Conservation (phyloP, 2,888 invertebrate genomes). For the Lochmaea crataegi region DNA sequence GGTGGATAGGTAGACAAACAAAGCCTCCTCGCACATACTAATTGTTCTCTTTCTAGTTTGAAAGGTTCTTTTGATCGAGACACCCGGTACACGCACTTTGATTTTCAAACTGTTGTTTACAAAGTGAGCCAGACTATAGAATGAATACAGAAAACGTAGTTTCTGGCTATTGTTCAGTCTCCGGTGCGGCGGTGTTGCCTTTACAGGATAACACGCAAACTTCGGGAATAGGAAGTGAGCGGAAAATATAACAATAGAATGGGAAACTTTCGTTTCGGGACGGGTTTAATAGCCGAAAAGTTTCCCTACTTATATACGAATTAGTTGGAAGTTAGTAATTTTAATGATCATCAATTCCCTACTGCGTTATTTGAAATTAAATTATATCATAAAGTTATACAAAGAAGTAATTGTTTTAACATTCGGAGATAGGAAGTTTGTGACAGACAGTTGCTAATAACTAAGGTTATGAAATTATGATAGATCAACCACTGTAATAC, state of each 20-base stretch:
- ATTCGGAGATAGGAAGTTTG: not conserved
- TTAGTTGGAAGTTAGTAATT: constrained; percentile 33
- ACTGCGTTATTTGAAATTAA: constrained; percentile 16
- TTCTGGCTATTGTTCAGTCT: constrained; percentile 33
- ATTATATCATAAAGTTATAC: constrained; percentile 27
- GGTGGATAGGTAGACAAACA: not conserved
- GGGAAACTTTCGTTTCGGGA: constrained; percentile 32
- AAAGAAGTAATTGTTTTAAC: constrained; percentile 8
- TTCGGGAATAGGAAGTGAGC: constrained; percentile 32
- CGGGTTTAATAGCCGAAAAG: constrained; percentile 32
- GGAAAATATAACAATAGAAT: constrained; percentile 35
- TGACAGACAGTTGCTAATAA: too few species aligned
- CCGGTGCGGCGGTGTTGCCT: constrained; percentile 28
- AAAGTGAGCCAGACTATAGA: constrained; percentile 27
- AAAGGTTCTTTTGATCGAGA: constrained; percentile 9
- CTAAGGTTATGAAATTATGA: not conserved
- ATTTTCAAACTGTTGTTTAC: constrained; percentile 31
- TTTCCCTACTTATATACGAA: constrained; percentile 33
- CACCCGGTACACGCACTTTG: constrained; percentile 28
- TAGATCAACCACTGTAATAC: not conserved
- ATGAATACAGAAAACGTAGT: constrained; percentile 35
- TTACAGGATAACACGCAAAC: constrained; percentile 31
- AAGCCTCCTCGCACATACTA: not conserved
- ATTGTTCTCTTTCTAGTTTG: constrained; percentile 10
- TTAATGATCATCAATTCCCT: constrained; percentile 29